Evolutionary conservation across 2,888 invertebrate genomes (phyloP).

Genomic region (Trissolcus japonicus): DNA sequence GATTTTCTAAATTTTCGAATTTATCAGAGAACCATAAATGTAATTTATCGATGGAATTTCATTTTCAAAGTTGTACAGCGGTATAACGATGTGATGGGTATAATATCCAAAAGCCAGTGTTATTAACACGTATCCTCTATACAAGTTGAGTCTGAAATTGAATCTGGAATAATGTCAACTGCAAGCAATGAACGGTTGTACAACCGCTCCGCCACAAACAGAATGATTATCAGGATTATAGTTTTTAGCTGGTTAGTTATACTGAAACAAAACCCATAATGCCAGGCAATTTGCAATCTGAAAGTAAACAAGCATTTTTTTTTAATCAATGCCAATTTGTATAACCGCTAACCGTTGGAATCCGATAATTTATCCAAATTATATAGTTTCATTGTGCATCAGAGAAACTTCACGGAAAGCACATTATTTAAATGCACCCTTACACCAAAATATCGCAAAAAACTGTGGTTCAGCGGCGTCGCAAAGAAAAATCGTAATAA

Average conservation of each 20-base stretch:
- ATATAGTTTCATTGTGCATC: no score
- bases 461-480: conserved; percentile 9
- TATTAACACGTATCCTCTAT: conserved; percentile 37
- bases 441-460: conserved; percentile 21
- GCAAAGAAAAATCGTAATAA: conserved; percentile 43
- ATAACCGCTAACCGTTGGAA: no score
- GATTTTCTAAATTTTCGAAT: no score
- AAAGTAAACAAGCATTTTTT: no score
- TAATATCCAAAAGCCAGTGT: conserved; percentile 28
- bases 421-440: conserved; percentile 32
- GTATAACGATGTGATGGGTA: conserved; percentile 5
- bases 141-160: conserved; percentile 35
- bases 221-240: conserved; percentile 6
- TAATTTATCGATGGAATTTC: conserved; percentile 7
- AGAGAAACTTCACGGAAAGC: no score
- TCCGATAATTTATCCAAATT: no score
- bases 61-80: conserved; percentile 14
- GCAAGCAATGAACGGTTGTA: conserved; percentile 25
- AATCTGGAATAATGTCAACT: conserved; percentile 42
- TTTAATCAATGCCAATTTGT: no score
- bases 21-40: no score
- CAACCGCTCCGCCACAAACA: conserved; percentile 3
- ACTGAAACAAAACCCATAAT: conserved; percentile 14
- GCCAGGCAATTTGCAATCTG: no score
- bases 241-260: conserved; percentile 3